Evolutionary conservation across 2,888 invertebrate species (phyloP), one percentile per base, ranked within the genome.

Genomic region (Agriotes lineatus): DNA sequence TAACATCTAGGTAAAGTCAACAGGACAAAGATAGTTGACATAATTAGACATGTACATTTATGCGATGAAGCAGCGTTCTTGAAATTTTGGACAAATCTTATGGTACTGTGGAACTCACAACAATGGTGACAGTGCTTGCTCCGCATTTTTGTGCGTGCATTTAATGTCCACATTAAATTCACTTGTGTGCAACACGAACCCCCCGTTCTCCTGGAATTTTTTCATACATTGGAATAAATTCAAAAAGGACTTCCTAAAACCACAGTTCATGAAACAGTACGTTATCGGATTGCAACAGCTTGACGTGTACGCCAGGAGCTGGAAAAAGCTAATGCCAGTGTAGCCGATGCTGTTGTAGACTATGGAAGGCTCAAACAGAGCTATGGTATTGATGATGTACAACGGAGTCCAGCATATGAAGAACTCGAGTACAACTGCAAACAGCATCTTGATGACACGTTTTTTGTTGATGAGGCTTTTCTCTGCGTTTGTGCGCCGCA

Each of bases 371-470:
- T 87, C 85, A 76, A 88, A 87, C 16, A 88, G 80, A 16, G 85
- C 85, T 80, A 88, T 86, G 3, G 89, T 89, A 75, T 88, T 88
- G 67, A 90, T 83, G 72, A 88, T 83, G 77, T 88, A 90, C 2
- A 89, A 80, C 0, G 91, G 91, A 0, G 90, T 89, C 91, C 91
- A 91, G 79, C 90, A 91, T 57, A 90, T 84, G 81, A 91, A 91
- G 81, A 91, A 91, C 77, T 91, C 90, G n/a, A 90, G 80, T 1
- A 91, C 90, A 5, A 91, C 87, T 1, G 89, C 89, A 74, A 90
- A 89, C 59, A 91, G 82, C 91, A 91, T 91, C 79, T 88, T 87
- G 73, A 88, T 86, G 12, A 88, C 87, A 14, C 87, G 84, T 67
- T 85, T 85, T 72, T 86, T 86, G 72, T 85, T 86, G 58, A 82